These are phyloP conservation scores for Leucania comma DNA, from an alignment of 2,888 invertebrate species.

Conservation along the genomic window DNA sequence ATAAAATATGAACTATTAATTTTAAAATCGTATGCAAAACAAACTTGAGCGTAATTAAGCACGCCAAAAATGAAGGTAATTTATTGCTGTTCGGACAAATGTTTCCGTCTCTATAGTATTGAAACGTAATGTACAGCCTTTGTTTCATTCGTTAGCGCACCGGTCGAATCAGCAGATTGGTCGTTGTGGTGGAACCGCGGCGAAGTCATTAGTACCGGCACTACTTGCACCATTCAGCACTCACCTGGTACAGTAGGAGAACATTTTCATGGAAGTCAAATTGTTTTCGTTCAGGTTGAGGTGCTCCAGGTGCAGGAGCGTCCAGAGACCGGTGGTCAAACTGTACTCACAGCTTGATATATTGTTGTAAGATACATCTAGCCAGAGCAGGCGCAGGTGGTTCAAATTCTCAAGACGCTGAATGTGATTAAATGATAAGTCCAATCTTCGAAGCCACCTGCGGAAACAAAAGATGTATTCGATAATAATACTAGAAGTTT, in stretches of 20 bases:
- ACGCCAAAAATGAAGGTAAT: constrained; percentile 24
- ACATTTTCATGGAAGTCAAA: constrained; percentile 88
- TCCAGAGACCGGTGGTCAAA: constrained; percentile 84
- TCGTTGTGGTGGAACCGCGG: constrained; percentile 44
- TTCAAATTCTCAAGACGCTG: constrained; percentile 90
- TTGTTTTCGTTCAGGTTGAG: constrained; percentile 90
- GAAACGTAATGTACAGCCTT: constrained; percentile 42
- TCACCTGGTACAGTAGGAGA: constrained; percentile 85
- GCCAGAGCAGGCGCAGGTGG: constrained; percentile 87
- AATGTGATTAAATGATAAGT: constrained; percentile 91
- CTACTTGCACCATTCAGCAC: constrained; percentile 22
- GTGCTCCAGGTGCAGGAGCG: constrained; percentile 87
- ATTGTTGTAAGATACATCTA: constrained; percentile 90
- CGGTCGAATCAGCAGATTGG: constrained; percentile 59
- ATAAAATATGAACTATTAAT: neutral
- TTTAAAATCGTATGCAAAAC: constrained; percentile 10
- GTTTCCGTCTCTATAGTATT: constrained; percentile 20
- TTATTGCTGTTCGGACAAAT: constrained; percentile 23
- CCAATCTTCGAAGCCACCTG: constrained; percentile 90
- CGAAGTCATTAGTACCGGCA: constrained; percentile 42
- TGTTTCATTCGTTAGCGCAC: constrained; percentile 62
- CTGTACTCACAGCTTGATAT: constrained; percentile 86
- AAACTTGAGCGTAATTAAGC: constrained; percentile 24
- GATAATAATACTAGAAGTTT: neutral
- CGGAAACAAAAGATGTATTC: constrained; percentile 27